Percentiles rank a stretch among this genome's conserved stretches.
phyloP scores from a whole-genome alignment of 2,113 vertebrate species.

The Hypomesus transpacificus region DNA sequence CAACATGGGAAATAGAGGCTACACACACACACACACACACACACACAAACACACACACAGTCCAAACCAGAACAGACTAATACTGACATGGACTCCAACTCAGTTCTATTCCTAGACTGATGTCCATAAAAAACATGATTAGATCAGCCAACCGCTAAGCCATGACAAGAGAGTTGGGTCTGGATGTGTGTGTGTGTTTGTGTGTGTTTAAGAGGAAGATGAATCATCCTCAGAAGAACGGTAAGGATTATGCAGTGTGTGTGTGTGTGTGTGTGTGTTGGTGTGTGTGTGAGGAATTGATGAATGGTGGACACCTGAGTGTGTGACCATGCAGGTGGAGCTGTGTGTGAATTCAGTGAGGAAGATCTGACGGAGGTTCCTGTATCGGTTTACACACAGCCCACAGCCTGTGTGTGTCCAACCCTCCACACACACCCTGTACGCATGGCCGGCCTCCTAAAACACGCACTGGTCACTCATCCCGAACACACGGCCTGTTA shows the following conservation, averaged over 20 bases:
- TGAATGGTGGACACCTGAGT: conserved; percentile 19
- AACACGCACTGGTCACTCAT: background rate
- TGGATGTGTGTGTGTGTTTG: conserved; percentile 3
- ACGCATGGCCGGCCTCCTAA: no score
- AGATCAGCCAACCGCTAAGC: conserved; percentile 40
- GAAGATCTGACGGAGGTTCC: conserved; percentile 41
- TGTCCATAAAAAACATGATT: conserved; percentile 54
- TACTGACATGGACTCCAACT: background rate
- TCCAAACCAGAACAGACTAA: background rate
- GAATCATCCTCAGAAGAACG: conserved; percentile 12
- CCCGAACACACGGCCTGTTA: background rate
- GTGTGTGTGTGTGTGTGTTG: background rate
- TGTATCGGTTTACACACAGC: conserved; percentile 47
- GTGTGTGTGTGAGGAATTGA: background rate
- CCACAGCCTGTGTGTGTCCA: conserved; percentile 23
- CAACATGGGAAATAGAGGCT: background rate
- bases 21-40: background rate
- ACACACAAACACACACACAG: background rate
- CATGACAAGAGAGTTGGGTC: background rate
- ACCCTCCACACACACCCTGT: conserved; percentile 12
- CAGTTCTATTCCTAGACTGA: conserved; percentile 45
- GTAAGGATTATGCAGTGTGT: background rate
- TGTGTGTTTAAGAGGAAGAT: conserved; percentile 9
- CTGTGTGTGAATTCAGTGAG: conserved; percentile 44
- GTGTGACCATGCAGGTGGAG: conserved; percentile 18